Conservation (phyloP, 2,888 invertebrate species). For the Ichneumoninae sp. region DNA sequence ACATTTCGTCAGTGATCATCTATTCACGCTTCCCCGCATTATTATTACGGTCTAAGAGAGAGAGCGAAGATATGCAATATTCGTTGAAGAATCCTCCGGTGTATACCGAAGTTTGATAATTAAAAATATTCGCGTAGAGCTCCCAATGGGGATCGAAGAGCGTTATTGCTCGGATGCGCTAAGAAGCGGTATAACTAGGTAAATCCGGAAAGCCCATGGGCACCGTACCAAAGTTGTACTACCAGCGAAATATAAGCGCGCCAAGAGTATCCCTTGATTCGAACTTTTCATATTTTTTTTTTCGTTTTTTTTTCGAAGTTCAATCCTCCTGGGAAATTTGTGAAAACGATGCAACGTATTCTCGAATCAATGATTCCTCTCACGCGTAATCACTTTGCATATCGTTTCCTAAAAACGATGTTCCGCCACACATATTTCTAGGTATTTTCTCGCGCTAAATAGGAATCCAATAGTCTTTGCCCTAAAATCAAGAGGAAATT, state of each 20-base stretch:
- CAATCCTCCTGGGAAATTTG: slow-evolving; percentile 60
- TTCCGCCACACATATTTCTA: too few relatives aligned
- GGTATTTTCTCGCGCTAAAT: too few relatives aligned
- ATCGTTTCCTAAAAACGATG: background rate
- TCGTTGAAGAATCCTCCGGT: background rate
- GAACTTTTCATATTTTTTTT: slow-evolving; percentile 7
- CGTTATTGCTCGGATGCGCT: slow-evolving; percentile 18
- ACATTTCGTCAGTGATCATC: background rate
- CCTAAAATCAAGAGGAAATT: too few relatives aligned
- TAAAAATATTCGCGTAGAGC: slow-evolving; percentile 39
- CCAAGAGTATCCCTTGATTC: slow-evolving; percentile 1
- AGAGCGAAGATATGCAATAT: background rate
- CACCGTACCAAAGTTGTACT: slow-evolving; percentile 42
- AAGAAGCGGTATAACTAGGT: slow-evolving; percentile 20
- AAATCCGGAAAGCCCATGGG: slow-evolving; percentile 43
- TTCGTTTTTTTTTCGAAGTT: background rate
- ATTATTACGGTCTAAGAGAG: background rate
- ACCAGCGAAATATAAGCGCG: slow-evolving; percentile 16
- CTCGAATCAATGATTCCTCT: slow-evolving; percentile 39
- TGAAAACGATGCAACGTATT: slow-evolving; percentile 32
- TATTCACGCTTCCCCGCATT: background rate
- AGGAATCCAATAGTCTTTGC: too few relatives aligned
- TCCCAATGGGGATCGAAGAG: slow-evolving; percentile 39
- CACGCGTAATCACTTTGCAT: slow-evolving; percentile 53
- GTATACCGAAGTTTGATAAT: slow-evolving; percentile 37